These are phyloP conservation scores for Yponomeuta malinellus DNA, from an alignment of 2,888 invertebrate species.

Conservation along the genomic window DNA sequence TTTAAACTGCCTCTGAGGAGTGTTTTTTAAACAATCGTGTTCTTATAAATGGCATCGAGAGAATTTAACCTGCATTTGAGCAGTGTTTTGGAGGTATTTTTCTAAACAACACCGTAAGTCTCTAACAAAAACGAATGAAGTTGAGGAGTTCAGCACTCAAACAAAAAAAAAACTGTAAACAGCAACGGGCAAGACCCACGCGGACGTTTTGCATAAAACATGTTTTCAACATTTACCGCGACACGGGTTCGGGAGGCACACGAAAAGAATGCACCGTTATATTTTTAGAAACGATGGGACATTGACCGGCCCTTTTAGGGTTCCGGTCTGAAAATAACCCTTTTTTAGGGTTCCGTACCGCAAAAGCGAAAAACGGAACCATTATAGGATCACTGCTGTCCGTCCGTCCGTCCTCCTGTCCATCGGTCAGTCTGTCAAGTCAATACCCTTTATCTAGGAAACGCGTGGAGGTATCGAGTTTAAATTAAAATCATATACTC, in stretches of 20 bases:
- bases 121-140: neutral
- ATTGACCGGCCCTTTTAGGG: neutral
- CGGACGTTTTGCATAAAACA: neutral
- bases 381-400: no score
- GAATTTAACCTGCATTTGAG: no score
- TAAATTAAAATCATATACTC: no score
- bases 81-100: no score
- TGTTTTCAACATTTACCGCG: conserved; percentile 1
- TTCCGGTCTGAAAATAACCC: neutral
- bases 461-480: no score
- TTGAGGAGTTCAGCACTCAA: neutral
- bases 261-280: neutral
- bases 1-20: no score
- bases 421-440: no score
- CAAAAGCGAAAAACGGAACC: no score
- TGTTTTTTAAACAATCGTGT: no score
- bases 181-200: neutral
- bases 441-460: no score
- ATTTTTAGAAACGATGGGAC: neutral
- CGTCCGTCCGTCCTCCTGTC: no score
- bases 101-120: neutral
- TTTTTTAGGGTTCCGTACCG: neutral
- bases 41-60: no score
- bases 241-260: neutral
- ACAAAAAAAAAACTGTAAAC: conserved; percentile 1